Conservation (phyloP, 2,888 invertebrate genomes). For the Lycocerus yunnanus region DNA sequence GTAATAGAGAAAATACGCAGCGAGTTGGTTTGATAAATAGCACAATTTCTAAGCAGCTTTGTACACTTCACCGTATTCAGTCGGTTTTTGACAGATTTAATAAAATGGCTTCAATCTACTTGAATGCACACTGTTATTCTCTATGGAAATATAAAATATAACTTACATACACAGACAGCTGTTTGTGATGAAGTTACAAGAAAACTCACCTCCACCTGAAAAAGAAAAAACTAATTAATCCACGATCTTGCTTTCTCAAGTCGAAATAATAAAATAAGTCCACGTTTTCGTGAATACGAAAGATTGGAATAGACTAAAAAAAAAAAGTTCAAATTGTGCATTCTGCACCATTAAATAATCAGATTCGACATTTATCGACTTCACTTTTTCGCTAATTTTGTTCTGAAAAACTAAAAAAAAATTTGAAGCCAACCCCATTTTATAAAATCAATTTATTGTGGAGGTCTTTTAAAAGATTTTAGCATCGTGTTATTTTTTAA, state of each 20-base stretch:
- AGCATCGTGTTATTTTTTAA: neutral
- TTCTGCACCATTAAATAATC: neutral
- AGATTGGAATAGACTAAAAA: neutral
- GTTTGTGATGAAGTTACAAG: constrained; percentile 1
- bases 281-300: neutral
- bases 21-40: constrained; percentile 23
- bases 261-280: neutral
- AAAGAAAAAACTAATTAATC: constrained; percentile 5
- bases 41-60: constrained; percentile 30
- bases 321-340: neutral
- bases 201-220: constrained; percentile 23
- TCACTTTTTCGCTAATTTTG: neutral
- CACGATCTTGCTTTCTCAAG: neutral
- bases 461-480: neutral
- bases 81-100: constrained; percentile 40
- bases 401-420: neutral
- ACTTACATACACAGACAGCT: constrained; percentile 8
- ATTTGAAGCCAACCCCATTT: neutral
- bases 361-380: neutral
- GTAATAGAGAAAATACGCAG: neutral
- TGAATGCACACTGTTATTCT: constrained; percentile 4
- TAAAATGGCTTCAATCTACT: constrained; percentile 30
- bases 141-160: constrained; percentile 1
- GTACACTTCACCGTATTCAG: constrained; percentile 31
- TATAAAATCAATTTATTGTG: neutral